phyloP scores from a whole-genome alignment of 2,797 vertebrate genomes.

The Poeciliopsis infans region DNA sequence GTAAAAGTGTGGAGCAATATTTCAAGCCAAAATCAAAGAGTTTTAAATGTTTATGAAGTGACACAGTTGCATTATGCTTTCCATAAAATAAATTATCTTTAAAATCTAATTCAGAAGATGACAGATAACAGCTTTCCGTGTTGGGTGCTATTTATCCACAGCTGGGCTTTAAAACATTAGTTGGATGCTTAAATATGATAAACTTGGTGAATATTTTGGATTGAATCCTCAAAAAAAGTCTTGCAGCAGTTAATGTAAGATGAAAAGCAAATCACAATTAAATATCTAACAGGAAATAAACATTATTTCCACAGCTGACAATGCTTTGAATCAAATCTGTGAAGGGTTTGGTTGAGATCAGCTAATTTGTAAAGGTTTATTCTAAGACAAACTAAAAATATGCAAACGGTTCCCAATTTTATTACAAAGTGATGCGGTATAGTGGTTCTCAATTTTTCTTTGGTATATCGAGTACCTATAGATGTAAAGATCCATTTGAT shows the following conservation, averaged over 20 bases:
- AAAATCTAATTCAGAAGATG: not conserved
- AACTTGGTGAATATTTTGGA: not conserved
- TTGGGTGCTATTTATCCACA: not conserved
- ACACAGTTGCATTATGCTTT: not conserved
- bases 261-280: not conserved
- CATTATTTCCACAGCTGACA: not conserved
- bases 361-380: not conserved
- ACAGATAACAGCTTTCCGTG: not conserved
- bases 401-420: not conserved
- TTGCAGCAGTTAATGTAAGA: not conserved
- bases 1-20: slow-evolving; percentile 43
- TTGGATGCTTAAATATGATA: not conserved
- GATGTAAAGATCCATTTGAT: not conserved
- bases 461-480: not conserved
- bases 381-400: not conserved
- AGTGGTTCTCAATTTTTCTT: not conserved
- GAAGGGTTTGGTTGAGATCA: not conserved
- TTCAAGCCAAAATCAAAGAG: slow-evolving; percentile 55
- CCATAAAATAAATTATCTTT: not conserved
- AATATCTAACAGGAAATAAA: not conserved
- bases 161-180: not conserved
- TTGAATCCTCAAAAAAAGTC: not conserved
- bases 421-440: not conserved
- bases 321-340: not conserved
- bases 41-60: slow-evolving; percentile 57